Conservation (phyloP, 2,888 invertebrate genomes). For the Clunio marinus region DNA sequence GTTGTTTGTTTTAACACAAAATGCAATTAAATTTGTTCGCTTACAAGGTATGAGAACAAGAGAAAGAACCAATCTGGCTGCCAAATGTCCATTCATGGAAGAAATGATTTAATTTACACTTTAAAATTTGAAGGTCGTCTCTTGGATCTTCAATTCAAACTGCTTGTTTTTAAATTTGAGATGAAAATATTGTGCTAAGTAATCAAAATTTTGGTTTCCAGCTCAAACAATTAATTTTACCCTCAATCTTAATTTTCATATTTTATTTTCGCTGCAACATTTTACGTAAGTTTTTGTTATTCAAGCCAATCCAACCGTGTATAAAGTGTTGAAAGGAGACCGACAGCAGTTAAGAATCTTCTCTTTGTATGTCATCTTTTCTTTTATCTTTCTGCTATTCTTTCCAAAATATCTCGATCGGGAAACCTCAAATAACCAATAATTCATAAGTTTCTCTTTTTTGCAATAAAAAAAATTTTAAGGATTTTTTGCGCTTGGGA, state of each 20-base stretch:
- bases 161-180: not conserved
- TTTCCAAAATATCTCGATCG: slow-evolving; percentile 35
- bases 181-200: too few relatives aligned
- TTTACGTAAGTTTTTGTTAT: slow-evolving; percentile 24
- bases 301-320: slow-evolving; percentile 32
- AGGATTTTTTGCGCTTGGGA: not conserved
- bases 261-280: not conserved
- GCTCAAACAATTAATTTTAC: slow-evolving; percentile 8
- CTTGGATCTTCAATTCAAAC: too few relatives aligned
- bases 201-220: not conserved
- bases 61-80: slow-evolving; percentile 25
- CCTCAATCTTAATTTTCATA: not conserved
- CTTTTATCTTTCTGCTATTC: not conserved
- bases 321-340: slow-evolving; percentile 33
- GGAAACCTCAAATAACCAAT: slow-evolving; percentile 10
- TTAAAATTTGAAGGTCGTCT: too few relatives aligned
- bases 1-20: slow-evolving; percentile 35
- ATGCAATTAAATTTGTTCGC: slow-evolving; percentile 34
- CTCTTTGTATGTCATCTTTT: slow-evolving; percentile 23
- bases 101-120: too few relatives aligned
- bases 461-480: slow-evolving; percentile 9
- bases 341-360: slow-evolving; percentile 18
- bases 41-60: slow-evolving; percentile 20
- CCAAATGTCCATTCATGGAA: too few relatives aligned
- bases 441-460: slow-evolving; percentile 36